Base-by-base conservation (phyloP, 2,797 vertebrate genomes). In the Mycteria americana region DNA sequence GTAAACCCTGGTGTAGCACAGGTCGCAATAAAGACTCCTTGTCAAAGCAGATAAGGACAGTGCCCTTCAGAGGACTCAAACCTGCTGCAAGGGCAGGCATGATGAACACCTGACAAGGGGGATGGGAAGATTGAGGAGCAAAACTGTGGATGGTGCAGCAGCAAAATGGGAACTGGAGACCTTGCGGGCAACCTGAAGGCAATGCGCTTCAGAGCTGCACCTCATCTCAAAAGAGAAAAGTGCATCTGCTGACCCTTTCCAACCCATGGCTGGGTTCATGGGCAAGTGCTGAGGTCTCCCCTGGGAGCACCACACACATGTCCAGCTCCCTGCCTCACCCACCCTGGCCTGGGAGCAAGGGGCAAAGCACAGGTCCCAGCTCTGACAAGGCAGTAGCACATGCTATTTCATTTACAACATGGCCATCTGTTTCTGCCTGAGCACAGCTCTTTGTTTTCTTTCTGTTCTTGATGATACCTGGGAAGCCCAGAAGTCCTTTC, bases 261-360 rank as follows among this genome's bases (percentile, higher is more conserved):
- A 65, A 13, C 1, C 10, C 22, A 30, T 3, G 8, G 3, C 19
- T 67, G 16, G 4, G 11, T 7, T 82, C 9, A 19, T 37, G 0
- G 0, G n/a, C 10, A 22, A 15, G 10, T 6, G 23, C 9, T 2
- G 1, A 69, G 4, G 39, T 68, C 10, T 84, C 3, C 6, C 8
- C 3, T 33, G 27, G 37, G 24, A 80, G 14, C 19, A 76, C 28
- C 24, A 33, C 4, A 25, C 5, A 9, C 9, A 16, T 10, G 30
- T n/a, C 31, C 39, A 51, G 11, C 14, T 94, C 19, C 27, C 28
- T 37, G n/a, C 11, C 15, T 84, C 30, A 56, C 14, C 27, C 30
- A 35, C 27, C 12, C 17, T 30, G 13, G 18, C 51, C 30, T 1
- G 1, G 57, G 14, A 80, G 17, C 24, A 67, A 51, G 56, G 17